Conservation (phyloP, 2,888 invertebrate species). For the Ctena decussata region DNA sequence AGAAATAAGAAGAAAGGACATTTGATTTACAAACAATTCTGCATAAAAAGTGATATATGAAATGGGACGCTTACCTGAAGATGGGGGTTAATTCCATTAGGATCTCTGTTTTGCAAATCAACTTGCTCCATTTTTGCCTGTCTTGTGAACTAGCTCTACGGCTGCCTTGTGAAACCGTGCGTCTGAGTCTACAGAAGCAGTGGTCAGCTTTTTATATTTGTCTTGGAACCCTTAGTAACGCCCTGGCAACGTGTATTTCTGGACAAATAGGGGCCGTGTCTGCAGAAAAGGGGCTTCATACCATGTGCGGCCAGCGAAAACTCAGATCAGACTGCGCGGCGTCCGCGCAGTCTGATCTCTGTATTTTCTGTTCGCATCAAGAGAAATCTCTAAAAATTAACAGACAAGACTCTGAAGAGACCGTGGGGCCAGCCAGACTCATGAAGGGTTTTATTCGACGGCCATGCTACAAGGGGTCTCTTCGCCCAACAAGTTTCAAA, state of each 20-base stretch:
- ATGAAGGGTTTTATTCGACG: no score
- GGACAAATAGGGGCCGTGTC: neutral
- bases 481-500: no score
- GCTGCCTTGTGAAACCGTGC: no score
- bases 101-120: constrained; percentile 91
- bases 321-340: neutral
- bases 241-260: neutral
- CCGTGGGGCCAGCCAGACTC: no score
- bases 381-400: no score
- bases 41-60: no score
- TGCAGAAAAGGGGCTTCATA: neutral
- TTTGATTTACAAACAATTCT: no score
- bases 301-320: neutral
- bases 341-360: neutral
- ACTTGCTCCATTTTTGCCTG: constrained; percentile 10
- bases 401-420: no score
- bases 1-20: no score
- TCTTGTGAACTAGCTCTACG: neutral
- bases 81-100: constrained; percentile 91
- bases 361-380: no score
- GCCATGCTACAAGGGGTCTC: no score
- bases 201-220: neutral
- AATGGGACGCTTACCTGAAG: constrained; percentile 89
- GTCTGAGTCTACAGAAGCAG: neutral
- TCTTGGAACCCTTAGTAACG: neutral